phyloP scores from a whole-genome alignment of 2,888 invertebrate genomes.

The Galerucella pusilla region DNA sequence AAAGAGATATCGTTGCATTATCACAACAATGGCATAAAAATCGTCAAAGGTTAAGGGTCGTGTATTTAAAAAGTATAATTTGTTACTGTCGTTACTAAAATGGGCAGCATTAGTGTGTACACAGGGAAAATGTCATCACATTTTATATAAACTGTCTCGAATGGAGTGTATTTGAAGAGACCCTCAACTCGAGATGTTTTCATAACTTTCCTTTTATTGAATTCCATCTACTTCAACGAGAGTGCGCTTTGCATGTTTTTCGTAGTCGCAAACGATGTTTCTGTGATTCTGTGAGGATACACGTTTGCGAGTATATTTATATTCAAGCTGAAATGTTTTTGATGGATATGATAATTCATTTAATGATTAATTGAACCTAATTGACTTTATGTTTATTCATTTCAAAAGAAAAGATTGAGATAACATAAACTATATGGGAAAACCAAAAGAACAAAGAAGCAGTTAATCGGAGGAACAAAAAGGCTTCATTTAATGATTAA shows the following conservation, averaged over 20 bases:
- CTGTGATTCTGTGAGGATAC: slow-evolving; percentile 20
- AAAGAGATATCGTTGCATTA: slow-evolving; percentile 43
- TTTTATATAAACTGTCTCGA: slow-evolving; percentile 50
- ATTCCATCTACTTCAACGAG: slow-evolving; percentile 37
- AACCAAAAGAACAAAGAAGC: too few relatives aligned
- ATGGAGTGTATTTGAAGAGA: slow-evolving; percentile 46
- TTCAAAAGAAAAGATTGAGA: background rate
- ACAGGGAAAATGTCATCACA: slow-evolving; percentile 53
- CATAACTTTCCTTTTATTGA: slow-evolving; percentile 48
- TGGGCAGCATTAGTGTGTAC: slow-evolving; percentile 55
- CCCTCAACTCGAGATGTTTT: slow-evolving; percentile 46
- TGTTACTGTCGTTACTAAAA: slow-evolving; percentile 54
- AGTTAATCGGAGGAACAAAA: too few relatives aligned
- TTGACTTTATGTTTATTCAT: background rate
- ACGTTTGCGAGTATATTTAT: slow-evolving; percentile 24
- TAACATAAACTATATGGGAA: too few relatives aligned
- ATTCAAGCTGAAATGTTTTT: background rate
- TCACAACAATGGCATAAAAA: slow-evolving; percentile 39
- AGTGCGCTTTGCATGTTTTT: slow-evolving; percentile 37
- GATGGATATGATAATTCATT: background rate
- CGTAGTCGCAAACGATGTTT: slow-evolving; percentile 32
- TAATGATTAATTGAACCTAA: background rate
- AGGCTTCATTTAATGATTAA: too few relatives aligned
- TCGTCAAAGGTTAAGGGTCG: slow-evolving; percentile 42
- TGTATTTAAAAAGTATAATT: slow-evolving; percentile 55